Evolutionary conservation across 2,113 vertebrate genomes (phyloP), one percentile per base, ranked within the genome.

Genomic region (Tragelaphus strepsiceros): DNA sequence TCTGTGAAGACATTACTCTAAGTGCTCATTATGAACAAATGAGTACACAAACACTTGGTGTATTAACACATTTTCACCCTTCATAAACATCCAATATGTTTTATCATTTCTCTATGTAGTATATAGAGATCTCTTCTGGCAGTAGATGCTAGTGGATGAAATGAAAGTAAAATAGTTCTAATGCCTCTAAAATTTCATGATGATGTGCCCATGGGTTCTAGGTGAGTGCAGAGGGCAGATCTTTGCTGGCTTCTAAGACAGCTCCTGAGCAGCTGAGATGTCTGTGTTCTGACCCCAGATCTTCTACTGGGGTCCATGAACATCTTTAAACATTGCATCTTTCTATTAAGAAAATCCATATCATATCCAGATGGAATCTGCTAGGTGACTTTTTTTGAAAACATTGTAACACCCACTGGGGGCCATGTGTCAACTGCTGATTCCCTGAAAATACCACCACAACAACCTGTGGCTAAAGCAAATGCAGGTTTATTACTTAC

Each of bases 331-430:
- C 35, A 82, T 4, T n/a, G n/a, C 0, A 87, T 3, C 30, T 84
- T 95, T 88, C 49, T 35, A n/a, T 83, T 71, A 92, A 84, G 61
- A 94, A 91, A 96, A 71, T 39, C 32, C 28, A 59, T 35, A 28
- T 78, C 22, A 92, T 35, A 74, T n/a, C 24, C 39, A 67, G 90
- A 54, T 6, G 61, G 26, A 3, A 77, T 71, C 56, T 91, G 15
- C 7, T 78, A 16, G 43, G 43, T 59, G 28, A 91, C 56, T 64
- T 39, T 74, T 74, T 74, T 74, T 74, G 14, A 53, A 81, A 62
- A 59, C 19, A 71, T 7, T 77, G 35, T 54, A 85, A 80, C 16
- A 49, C 19, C 16, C 26, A 74, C 14, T 26, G 0, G 17, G 21
- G 3, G 10, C 26, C 35, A 92, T 30, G 26, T 46, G 28, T 64